Percentiles rank a stretch among this genome's conserved stretches.
Conservation (phyloP, 2,113 vertebrate genomes). For the Lagopus muta region DNA sequence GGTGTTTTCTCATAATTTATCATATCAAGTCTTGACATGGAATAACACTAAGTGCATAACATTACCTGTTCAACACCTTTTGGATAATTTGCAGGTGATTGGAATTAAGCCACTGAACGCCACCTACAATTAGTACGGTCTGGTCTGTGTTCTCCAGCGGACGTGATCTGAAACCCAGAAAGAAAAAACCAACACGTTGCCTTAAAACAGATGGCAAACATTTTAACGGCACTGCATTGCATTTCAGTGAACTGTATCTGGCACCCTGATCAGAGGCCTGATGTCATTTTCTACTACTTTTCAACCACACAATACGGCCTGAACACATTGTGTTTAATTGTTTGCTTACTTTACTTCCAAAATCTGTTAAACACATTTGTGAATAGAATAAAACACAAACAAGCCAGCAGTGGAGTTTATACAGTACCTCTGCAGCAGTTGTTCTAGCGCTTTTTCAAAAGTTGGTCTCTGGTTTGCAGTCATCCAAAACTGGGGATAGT, state of each 20-base stretch:
- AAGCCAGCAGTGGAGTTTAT: not conserved
- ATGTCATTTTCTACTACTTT: slow-evolving; percentile 67
- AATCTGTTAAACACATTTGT: slow-evolving; percentile 16
- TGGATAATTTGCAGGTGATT: slow-evolving; percentile 89
- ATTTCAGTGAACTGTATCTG: slow-evolving; percentile 71
- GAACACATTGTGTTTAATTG: not conserved
- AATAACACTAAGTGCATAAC: not conserved
- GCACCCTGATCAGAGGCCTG: slow-evolving; percentile 46
- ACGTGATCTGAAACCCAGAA: slow-evolving; percentile 84
- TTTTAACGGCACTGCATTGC: slow-evolving; percentile 61
- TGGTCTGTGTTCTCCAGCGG: slow-evolving; percentile 87
- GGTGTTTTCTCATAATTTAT: not conserved
- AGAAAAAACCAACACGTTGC: slow-evolving; percentile 69
- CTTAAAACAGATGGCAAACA: slow-evolving; percentile 75
- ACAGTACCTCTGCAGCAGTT: slow-evolving; percentile 88
- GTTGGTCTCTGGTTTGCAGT: slow-evolving; percentile 81
- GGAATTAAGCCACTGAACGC: slow-evolving; percentile 95
- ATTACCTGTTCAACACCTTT: slow-evolving; percentile 86
- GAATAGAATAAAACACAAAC: not conserved
- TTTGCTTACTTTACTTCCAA: slow-evolving; percentile 51
- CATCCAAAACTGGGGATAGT: slow-evolving; percentile 97
- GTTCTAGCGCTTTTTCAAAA: slow-evolving; percentile 88
- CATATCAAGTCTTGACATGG: not conserved
- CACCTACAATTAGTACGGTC: slow-evolving; percentile 92
- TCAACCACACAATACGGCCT: slow-evolving; percentile 13